These are phyloP conservation scores for Neomonachus schauinslandi DNA, from an alignment of 2,113 vertebrate genomes.

Conservation along the genomic window DNA sequence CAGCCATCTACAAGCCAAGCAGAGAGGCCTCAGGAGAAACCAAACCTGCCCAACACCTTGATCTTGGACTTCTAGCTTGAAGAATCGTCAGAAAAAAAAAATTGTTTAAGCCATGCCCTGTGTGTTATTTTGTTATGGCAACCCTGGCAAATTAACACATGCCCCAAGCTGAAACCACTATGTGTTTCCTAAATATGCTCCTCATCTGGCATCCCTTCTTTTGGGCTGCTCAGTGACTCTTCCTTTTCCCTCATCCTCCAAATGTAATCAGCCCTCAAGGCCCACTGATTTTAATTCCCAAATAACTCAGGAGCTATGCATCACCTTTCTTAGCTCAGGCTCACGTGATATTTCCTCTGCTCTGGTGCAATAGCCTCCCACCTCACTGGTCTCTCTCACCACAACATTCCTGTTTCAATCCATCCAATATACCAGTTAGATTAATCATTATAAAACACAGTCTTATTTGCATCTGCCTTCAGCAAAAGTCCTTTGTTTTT, in stretches of 20 bases:
- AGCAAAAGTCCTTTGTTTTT: not conserved
- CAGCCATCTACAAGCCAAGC: not conserved
- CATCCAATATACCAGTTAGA: not conserved
- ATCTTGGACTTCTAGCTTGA: not conserved
- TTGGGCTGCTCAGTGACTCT: not conserved
- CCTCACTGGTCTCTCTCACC: slow-evolving; percentile 9
- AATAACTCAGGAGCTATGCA: not conserved
- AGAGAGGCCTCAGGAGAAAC: not conserved
- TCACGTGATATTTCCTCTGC: not conserved
- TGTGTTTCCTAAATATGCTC: not conserved
- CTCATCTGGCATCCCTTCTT: not conserved
- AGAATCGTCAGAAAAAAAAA: not conserved
- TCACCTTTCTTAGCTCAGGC: not conserved
- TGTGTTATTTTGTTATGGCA: not conserved
- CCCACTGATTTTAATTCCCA: not conserved
- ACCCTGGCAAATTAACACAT: not conserved
- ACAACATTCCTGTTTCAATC: not conserved
- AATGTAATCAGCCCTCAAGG: not conserved
- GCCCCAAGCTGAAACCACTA: not conserved
- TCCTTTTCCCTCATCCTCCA: not conserved
- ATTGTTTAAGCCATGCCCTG: not conserved
- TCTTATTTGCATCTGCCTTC: not conserved
- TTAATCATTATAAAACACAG: not conserved
- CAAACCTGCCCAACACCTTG: not conserved
- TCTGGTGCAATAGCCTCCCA: not conserved